Evolutionary conservation across 2,113 vertebrate genomes (phyloP).

Genomic region (Saccopteryx leptura): DNA sequence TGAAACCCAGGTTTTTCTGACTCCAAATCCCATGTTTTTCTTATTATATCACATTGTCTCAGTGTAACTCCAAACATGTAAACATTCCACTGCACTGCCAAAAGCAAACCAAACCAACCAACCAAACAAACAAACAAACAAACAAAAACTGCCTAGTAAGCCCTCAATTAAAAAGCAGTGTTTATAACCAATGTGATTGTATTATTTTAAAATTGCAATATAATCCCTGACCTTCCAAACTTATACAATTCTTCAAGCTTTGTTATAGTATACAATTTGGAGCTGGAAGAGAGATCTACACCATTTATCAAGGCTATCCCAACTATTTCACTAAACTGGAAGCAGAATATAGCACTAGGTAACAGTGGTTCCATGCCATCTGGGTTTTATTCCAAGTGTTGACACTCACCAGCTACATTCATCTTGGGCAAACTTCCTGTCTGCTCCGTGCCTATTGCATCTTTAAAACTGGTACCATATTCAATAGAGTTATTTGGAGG

Average conservation of each 20-base stretch:
- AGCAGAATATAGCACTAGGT: neutral
- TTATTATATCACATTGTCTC: neutral
- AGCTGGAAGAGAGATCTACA: neutral
- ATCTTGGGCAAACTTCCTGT: neutral
- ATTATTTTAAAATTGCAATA: conserved; percentile 22
- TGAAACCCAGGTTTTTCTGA: neutral
- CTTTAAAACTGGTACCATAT: neutral
- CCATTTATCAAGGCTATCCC: neutral
- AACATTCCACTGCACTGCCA: neutral
- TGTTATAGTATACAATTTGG: neutral
- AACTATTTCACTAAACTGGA: neutral
- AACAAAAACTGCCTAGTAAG: neutral
- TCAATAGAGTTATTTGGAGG: neutral
- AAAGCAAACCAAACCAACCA: neutral
- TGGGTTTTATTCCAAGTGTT: neutral
- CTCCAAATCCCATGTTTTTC: neutral
- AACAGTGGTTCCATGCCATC: neutral
- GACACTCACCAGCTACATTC: neutral
- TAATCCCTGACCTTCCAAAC: neutral
- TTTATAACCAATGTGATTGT: neutral
- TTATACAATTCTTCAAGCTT: neutral
- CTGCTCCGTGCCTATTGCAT: neutral
- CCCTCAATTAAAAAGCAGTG: neutral
- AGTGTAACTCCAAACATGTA: neutral
- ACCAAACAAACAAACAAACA: no score